phyloP scores from a whole-genome alignment of 2,113 vertebrate genomes.

The Scophthalmus maximus region DNA sequence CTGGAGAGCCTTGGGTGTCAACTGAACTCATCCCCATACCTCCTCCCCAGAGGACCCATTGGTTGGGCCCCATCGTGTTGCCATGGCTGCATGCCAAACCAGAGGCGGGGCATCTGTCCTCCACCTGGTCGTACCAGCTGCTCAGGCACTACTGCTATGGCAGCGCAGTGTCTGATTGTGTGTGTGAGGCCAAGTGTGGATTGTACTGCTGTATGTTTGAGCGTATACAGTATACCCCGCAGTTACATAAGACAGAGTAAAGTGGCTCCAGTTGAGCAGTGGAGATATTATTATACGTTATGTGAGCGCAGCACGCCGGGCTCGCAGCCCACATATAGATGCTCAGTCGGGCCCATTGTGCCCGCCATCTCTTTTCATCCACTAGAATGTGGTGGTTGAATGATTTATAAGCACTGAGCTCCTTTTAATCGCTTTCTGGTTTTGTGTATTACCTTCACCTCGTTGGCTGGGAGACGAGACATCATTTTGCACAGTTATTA shows the following conservation, averaged over 20 bases:
- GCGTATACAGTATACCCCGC: background rate
- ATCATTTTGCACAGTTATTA: background rate
- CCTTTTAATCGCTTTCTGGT: slow-evolving; percentile 10
- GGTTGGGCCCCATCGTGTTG: slow-evolving; percentile 66
- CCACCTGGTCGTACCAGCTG: slow-evolving; percentile 80
- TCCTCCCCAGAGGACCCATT: slow-evolving; percentile 49
- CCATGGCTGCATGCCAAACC: slow-evolving; percentile 74
- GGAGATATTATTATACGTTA: slow-evolving; percentile 64
- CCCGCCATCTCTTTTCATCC: slow-evolving; percentile 6
- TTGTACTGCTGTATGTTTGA: slow-evolving; percentile 17
- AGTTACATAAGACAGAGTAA: slow-evolving; percentile 54
- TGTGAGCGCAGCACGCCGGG: slow-evolving; percentile 40
- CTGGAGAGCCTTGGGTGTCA: slow-evolving; percentile 63
- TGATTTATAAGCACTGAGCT: slow-evolving; percentile 19
- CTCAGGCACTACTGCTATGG: slow-evolving; percentile 60
- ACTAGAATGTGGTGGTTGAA: background rate
- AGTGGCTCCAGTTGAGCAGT: slow-evolving; percentile 32
- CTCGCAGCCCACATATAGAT: slow-evolving; percentile 43
- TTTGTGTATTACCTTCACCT: slow-evolving; percentile 17
- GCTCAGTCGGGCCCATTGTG: slow-evolving; percentile 28
- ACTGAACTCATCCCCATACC: slow-evolving; percentile 40
- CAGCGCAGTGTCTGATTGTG: slow-evolving; percentile 19
- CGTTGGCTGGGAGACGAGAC: background rate
- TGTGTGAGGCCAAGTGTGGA: slow-evolving; percentile 5
- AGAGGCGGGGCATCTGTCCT: slow-evolving; percentile 76